Conservation (phyloP, 2,888 invertebrate species). For the Campoletis raptor region DNA sequence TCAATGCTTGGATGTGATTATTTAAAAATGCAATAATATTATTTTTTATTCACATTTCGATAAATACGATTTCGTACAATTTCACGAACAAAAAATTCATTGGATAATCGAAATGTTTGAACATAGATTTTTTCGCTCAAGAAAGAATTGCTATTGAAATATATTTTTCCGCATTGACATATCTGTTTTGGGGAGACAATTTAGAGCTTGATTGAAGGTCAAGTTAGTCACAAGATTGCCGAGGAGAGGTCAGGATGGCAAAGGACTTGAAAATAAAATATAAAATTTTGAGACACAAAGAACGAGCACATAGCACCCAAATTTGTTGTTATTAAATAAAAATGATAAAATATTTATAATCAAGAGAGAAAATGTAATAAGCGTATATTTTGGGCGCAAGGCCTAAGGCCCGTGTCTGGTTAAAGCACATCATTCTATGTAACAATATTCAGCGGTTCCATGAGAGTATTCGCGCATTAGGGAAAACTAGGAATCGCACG, state of each 20-base stretch:
- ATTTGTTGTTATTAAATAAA: conserved; percentile 23
- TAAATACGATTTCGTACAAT: background rate
- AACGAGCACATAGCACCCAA: conserved; percentile 60
- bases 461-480: background rate
- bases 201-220: conserved; percentile 12
- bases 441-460: conserved; percentile 32
- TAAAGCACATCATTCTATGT: conserved; percentile 19
- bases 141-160: conserved; percentile 28
- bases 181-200: conserved; percentile 2
- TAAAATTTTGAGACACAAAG: conserved; percentile 45
- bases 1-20: background rate
- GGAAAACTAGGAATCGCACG: conserved; percentile 9
- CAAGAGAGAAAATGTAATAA: conserved; percentile 11
- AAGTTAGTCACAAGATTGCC: conserved; percentile 56
- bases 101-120: background rate
- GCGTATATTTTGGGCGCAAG: conserved; percentile 52
- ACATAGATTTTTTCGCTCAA: background rate
- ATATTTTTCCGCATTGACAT: background rate
- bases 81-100: background rate
- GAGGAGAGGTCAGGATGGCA: conserved; percentile 61
- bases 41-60: background rate
- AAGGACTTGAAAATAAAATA: conserved; percentile 42
- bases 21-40: background rate
- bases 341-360: background rate
- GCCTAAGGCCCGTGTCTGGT: conserved; percentile 49